Evolutionary conservation across 2,113 vertebrate genomes (phyloP).

Genomic region (Lutjanus erythropterus): DNA sequence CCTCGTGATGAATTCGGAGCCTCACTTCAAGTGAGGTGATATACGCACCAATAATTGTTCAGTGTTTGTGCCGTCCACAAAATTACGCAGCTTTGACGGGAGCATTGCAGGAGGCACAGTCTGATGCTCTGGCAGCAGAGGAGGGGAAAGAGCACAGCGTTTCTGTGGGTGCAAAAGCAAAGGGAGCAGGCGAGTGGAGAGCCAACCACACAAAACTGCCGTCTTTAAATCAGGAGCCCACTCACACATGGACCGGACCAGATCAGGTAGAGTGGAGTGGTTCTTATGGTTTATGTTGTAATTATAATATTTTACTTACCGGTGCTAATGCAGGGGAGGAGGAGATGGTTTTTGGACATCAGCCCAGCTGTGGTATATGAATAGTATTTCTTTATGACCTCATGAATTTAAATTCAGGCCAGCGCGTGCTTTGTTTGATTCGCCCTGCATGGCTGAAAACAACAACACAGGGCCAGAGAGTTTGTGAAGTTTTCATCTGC

Average conservation of each 20-base stretch:
- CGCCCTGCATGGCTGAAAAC: slow-evolving; percentile 5
- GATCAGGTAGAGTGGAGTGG: slow-evolving; percentile 38
- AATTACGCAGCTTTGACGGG: slow-evolving; percentile 37
- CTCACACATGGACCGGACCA: slow-evolving; percentile 12
- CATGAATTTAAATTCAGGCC: slow-evolving; percentile 45
- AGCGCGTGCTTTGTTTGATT: slow-evolving; percentile 31
- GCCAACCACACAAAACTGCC: not conserved
- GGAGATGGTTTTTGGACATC: slow-evolving; percentile 19
- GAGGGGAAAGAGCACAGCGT: slow-evolving; percentile 47
- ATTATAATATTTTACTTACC: slow-evolving; percentile 18
- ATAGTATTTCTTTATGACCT: slow-evolving; percentile 29
- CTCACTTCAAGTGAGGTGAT: slow-evolving; percentile 17
- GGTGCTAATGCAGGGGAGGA: not conserved
- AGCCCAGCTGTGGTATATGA: slow-evolving; percentile 22
- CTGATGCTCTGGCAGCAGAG: slow-evolving; percentile 29
- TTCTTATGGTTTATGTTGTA: slow-evolving; percentile 4
- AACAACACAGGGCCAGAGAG: slow-evolving; percentile 3
- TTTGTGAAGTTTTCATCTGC: slow-evolving; percentile 45
- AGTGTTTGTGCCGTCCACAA: slow-evolving; percentile 29
- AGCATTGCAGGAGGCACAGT: slow-evolving; percentile 19
- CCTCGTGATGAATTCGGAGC: slow-evolving; percentile 1
- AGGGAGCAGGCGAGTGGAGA: not conserved
- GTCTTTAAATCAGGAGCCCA: slow-evolving; percentile 3
- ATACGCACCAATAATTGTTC: slow-evolving; percentile 41
- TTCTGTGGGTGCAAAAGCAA: slow-evolving; percentile 22